Evolutionary conservation across 2,888 invertebrate genomes (phyloP).

Genomic region (Nemotelus nigrinus): DNA sequence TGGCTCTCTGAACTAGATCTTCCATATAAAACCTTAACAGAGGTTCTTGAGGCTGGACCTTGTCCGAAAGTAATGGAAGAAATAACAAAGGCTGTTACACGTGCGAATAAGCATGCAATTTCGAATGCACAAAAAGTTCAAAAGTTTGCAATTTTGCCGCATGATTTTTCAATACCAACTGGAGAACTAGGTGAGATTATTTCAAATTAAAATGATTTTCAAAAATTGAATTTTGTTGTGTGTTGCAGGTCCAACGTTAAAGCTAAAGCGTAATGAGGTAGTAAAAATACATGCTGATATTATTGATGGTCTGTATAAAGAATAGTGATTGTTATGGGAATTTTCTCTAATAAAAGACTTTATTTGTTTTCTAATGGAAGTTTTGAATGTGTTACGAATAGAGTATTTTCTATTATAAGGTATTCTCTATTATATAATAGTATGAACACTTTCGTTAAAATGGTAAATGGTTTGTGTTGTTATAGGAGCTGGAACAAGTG

Average conservation of each 20-base stretch:
- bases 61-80: conserved; percentile 70
- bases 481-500: too few relatives aligned
- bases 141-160: conserved; percentile 84
- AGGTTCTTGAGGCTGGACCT: conserved; percentile 72
- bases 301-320: conserved; percentile 79
- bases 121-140: conserved; percentile 89
- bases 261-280: conserved; percentile 79
- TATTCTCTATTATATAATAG: too few relatives aligned
- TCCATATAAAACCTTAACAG: conserved; percentile 74
- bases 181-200: conserved; percentile 74
- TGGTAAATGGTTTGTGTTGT: too few relatives aligned
- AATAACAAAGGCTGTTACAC: conserved; percentile 79
- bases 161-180: conserved; percentile 84
- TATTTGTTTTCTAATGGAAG: too few relatives aligned
- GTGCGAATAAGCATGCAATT: conserved; percentile 79
- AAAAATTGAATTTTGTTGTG: neutral
- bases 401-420: too few relatives aligned
- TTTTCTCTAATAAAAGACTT: neutral
- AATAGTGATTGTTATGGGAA: conserved; percentile 3
- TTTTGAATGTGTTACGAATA: too few relatives aligned
- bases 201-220: neutral
- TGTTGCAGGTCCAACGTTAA: conserved; percentile 81
- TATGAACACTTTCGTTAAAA: too few relatives aligned
- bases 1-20: conserved; percentile 77
- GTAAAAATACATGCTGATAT: conserved; percentile 77